A percentile compares a stretch with the other conserved stretches of the same genome.
Conservation (phyloP, 2,888 invertebrate genomes). For the Thelaira solivaga region DNA sequence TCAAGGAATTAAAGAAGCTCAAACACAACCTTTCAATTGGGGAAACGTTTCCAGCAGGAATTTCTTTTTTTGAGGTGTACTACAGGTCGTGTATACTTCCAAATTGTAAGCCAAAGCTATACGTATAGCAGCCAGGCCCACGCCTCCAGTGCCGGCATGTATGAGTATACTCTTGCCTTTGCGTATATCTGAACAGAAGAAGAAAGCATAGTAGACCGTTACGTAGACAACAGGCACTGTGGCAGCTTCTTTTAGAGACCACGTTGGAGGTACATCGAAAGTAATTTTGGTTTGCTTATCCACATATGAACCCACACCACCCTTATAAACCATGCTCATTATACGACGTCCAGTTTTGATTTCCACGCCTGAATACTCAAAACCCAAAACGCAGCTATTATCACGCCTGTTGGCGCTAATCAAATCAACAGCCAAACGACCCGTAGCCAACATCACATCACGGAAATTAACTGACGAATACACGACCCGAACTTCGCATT, state of each 20-base stretch:
- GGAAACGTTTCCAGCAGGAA: slow-evolving; percentile 80
- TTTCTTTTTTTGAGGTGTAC: slow-evolving; percentile 81
- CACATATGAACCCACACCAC: slow-evolving; percentile 79
- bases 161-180: slow-evolving; percentile 78
- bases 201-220: slow-evolving; percentile 80
- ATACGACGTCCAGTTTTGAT: slow-evolving; percentile 80
- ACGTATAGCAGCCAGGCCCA: slow-evolving; percentile 88
- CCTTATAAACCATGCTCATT: slow-evolving; percentile 81
- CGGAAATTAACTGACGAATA: slow-evolving; percentile 94
- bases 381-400: slow-evolving; percentile 83
- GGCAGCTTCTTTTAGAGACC: slow-evolving; percentile 86
- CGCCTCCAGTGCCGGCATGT: slow-evolving; percentile 83
- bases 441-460: slow-evolving; percentile 95
- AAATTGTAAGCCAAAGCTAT: slow-evolving; percentile 82
- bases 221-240: slow-evolving; percentile 89
- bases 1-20: not conserved
- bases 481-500: slow-evolving; percentile 78
- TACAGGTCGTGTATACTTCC: slow-evolving; percentile 85
- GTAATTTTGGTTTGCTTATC: slow-evolving; percentile 68
- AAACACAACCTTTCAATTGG: slow-evolving; percentile 78
- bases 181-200: slow-evolving; percentile 70
- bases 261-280: slow-evolving; percentile 85
- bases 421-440: slow-evolving; percentile 90
- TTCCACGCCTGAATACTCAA: slow-evolving; percentile 82
- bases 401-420: slow-evolving; percentile 82